These are phyloP conservation scores for Entomobrya multifasciata DNA, from an alignment of 2,888 invertebrate species.

Conservation along the genomic window DNA sequence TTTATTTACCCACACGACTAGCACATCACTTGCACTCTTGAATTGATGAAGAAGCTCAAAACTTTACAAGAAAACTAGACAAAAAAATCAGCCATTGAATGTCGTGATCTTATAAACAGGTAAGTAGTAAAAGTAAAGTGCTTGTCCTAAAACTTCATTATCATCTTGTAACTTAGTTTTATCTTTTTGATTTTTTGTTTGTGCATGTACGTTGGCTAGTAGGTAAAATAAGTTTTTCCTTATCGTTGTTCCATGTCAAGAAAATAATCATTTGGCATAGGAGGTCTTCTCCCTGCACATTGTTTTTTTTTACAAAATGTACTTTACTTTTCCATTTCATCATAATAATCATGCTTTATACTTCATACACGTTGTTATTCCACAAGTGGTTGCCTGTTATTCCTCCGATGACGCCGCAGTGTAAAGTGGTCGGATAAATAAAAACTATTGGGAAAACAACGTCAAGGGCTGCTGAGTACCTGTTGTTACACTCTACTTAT, in stretches of 20 bases:
- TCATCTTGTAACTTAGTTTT: background rate
- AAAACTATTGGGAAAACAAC: conserved; percentile 23
- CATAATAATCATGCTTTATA: no score
- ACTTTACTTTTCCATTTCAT: no score
- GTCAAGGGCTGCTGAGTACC: conserved; percentile 31
- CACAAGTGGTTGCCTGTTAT: conserved; percentile 17
- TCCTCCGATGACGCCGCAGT: background rate
- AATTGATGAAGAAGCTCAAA: conserved; percentile 2
- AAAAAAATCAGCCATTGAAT: background rate
- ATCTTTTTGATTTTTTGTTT: background rate
- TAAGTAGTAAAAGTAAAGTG: conserved; percentile 23
- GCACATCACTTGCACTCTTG: no score
- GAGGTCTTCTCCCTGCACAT: conserved; percentile 10
- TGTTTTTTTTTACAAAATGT: background rate
- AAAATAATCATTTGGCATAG: background rate
- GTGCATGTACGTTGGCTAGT: background rate
- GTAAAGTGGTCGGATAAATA: conserved; percentile 42
- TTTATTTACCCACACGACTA: no score
- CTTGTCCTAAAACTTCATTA: conserved; percentile 14
- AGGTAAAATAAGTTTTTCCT: conserved; percentile 15
- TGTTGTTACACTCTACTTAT: background rate
- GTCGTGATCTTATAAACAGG: conserved; percentile 9
- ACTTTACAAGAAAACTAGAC: background rate
- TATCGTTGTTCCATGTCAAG: background rate
- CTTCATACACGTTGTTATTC: conserved; percentile 19